Percentiles rank a stretch among this genome's conserved stretches.
phyloP scores from a whole-genome alignment of 2,888 invertebrate genomes.

The Coenonympha arcania region DNA sequence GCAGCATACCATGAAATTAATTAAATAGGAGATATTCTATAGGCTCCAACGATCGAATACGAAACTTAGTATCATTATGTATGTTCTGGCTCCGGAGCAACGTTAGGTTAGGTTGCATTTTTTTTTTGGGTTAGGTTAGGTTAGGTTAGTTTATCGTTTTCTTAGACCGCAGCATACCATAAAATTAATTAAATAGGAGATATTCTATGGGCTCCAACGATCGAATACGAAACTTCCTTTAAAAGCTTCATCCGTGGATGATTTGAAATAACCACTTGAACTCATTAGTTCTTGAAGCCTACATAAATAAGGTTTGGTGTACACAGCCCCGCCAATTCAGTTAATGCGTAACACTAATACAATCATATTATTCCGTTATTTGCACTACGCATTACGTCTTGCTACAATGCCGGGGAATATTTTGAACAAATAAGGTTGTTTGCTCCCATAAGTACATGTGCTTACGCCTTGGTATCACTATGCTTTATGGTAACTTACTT shows the following conservation, averaged over 20 bases:
- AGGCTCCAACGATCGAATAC: neutral
- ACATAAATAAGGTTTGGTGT: slow-evolving; percentile 9
- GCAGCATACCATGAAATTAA: no score
- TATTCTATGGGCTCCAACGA: neutral
- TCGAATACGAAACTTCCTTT: neutral
- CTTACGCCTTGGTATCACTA: slow-evolving; percentile 3
- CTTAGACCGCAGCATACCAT: no score
- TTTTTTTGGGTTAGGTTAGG: no score
- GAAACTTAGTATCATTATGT: no score
- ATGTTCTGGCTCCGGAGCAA: no score
- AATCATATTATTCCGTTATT: slow-evolving; percentile 52
- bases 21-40: no score
- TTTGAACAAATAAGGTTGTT: slow-evolving; percentile 17
- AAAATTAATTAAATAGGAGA: no score
- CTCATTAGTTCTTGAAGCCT: slow-evolving; percentile 8
- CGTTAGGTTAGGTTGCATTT: no score
- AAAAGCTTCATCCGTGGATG: neutral
- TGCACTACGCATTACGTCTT: slow-evolving; percentile 31
- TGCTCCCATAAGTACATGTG: slow-evolving; percentile 13
- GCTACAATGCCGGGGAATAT: slow-evolving; percentile 9
- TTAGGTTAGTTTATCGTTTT: no score
- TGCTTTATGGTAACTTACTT: neutral
- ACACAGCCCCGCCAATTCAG: slow-evolving; percentile 18
- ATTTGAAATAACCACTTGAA: neutral
- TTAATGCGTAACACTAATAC: slow-evolving; percentile 27